phyloP scores from a whole-genome alignment of 2,888 invertebrate species.

The Cecidostiba fungosa region DNA sequence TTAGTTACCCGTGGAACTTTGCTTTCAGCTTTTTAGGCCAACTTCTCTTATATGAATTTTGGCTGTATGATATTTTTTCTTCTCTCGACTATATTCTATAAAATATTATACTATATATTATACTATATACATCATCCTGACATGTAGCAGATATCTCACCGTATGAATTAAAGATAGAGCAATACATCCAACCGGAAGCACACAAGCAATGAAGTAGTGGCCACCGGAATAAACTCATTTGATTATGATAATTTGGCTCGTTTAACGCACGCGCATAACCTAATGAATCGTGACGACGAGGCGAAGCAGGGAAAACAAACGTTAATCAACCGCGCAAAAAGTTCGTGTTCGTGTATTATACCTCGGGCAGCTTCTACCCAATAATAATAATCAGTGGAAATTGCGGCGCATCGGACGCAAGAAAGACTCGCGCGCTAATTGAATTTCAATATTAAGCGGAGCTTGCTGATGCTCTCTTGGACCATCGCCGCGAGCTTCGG shows the following conservation, averaged over 20 bases:
- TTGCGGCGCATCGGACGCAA: conserved; percentile 13
- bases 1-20: background rate
- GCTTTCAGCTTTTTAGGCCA: background rate
- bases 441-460: conserved; percentile 50
- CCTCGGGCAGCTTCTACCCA: background rate
- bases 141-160: too few species aligned
- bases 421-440: conserved; percentile 39
- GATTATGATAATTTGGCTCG: conserved; percentile 1
- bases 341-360: background rate
- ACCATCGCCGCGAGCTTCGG: background rate
- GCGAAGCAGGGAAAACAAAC: background rate
- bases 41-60: too few species aligned
- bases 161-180: too few species aligned
- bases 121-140: too few species aligned
- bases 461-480: conserved; percentile 35
- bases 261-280: background rate
- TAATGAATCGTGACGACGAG: background rate
- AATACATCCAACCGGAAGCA: background rate
- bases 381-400: conserved; percentile 9
- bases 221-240: background rate
- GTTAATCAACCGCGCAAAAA: conserved; percentile 14
- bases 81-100: too few species aligned
- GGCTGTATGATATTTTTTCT: too few species aligned
- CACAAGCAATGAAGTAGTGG: background rate
- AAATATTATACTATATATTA: too few species aligned